Base-by-base conservation (phyloP, 2,113 vertebrate species). In the Solea solea region DNA sequence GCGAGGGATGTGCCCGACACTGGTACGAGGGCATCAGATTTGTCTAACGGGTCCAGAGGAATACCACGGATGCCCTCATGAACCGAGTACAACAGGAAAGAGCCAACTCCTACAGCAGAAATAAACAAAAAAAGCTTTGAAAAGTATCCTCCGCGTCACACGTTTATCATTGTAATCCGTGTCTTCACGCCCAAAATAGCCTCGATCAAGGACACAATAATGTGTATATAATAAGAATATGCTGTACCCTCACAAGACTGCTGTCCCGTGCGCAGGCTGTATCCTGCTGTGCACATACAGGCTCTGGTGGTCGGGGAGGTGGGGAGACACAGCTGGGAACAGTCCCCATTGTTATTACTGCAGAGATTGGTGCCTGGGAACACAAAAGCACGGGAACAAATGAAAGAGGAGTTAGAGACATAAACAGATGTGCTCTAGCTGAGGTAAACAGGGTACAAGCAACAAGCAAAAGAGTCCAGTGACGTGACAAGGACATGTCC, bases 251-350 rank as follows among this genome's bases (percentile, higher is more conserved):
- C 98, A 0, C 97, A 98, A 58, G 97, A 97, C 90, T 96, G 96
- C 78, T 98, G 95, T 13, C 95, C 98, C 0, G 91, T 96, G 82
- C 92, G 96, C 60, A 99, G 94, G 89, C 97, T 99, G 89, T 98
- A 99, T 52, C 98, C 98, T 0, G 98, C 98, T 0, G 98, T 99
- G 90, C 98, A 99, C 97, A 98, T 98, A 88, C 98, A 99, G 77
- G 97, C 93, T 11, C 95, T 94, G 21, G 95, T 93, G 5, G 82
- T 93, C 8, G 91, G 93, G 0, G 98, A 98, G 0, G 96, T 98
- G 73, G 97, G 97, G 6, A 99, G 95, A 74, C 98, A 99, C 85
- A 99, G 95, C 94, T 99, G 98, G 0, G 97, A 99, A 82, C 98
- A 99, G 86, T 97, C 97, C 0, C 98, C 98, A 0, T 99, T 99